Percentiles rank a stretch among this genome's conserved stretches.
phyloP scores from a whole-genome alignment of 2,113 vertebrate genomes.

The Brachyhypopomus gauderio region DNA sequence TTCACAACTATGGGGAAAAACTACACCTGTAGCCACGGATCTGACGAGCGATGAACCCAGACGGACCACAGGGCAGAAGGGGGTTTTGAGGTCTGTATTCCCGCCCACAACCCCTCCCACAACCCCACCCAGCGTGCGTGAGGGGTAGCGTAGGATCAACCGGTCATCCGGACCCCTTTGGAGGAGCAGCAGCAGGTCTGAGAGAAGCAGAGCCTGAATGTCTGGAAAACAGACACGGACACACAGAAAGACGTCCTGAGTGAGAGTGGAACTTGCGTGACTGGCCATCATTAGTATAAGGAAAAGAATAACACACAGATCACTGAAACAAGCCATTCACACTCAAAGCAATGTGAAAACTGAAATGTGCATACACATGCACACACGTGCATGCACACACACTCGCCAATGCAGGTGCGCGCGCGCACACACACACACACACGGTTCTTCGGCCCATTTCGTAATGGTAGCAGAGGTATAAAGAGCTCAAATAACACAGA shows the following conservation, averaged over 20 bases:
- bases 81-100: constrained; percentile 81
- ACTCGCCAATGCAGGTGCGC: too few species aligned
- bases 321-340: neutral
- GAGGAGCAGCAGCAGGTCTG: constrained; percentile 87
- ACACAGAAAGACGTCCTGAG: neutral
- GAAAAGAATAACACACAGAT: neutral
- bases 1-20: neutral
- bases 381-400: too few species aligned
- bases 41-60: constrained; percentile 87
- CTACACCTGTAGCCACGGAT: constrained; percentile 84
- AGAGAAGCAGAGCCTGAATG: constrained; percentile 88
- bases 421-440: too few species aligned
- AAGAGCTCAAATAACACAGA: too few species aligned
- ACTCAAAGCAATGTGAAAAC: too few species aligned
- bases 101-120: constrained; percentile 73
- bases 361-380: too few species aligned
- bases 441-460: too few species aligned
- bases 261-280: neutral
- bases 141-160: constrained; percentile 82
- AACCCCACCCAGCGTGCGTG: constrained; percentile 72
- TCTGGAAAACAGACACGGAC: constrained; percentile 71
- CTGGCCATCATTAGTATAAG: too few species aligned
- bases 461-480: too few species aligned
- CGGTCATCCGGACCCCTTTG: constrained; percentile 84
- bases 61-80: constrained; percentile 87